These are phyloP conservation scores for Columba livia DNA, from an alignment of 2,113 vertebrate species.

Conservation along the genomic window DNA sequence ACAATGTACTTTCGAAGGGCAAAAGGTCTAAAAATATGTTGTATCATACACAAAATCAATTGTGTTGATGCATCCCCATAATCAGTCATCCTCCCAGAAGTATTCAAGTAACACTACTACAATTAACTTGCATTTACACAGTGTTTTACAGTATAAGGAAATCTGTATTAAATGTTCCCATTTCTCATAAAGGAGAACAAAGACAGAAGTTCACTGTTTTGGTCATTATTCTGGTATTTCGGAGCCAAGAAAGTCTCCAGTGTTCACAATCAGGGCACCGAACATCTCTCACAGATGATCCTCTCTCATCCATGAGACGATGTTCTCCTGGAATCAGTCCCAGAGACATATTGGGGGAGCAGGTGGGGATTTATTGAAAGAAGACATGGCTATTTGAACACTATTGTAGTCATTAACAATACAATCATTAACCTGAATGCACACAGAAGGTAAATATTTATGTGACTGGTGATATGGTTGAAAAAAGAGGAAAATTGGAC, in stretches of 20 bases:
- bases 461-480: background rate
- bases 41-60: background rate
- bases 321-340: background rate
- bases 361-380: constrained; percentile 14
- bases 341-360: background rate
- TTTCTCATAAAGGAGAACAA: background rate
- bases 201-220: background rate
- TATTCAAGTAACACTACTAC: background rate
- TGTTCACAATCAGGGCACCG: background rate
- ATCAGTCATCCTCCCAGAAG: background rate
- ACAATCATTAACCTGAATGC: background rate
- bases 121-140: background rate
- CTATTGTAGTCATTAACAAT: background rate
- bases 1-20: background rate
- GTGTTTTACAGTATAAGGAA: background rate
- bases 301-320: background rate
- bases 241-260: background rate
- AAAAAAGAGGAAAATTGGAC: background rate
- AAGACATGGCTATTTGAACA: background rate
- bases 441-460: constrained; percentile 22
- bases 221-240: background rate
- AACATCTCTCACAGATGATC: background rate
- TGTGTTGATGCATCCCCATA: background rate
- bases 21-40: background rate
- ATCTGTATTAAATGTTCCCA: background rate